These are phyloP conservation scores for Zosterops pallidus DNA, from an alignment of 2,113 vertebrate species.

Conservation along the genomic window DNA sequence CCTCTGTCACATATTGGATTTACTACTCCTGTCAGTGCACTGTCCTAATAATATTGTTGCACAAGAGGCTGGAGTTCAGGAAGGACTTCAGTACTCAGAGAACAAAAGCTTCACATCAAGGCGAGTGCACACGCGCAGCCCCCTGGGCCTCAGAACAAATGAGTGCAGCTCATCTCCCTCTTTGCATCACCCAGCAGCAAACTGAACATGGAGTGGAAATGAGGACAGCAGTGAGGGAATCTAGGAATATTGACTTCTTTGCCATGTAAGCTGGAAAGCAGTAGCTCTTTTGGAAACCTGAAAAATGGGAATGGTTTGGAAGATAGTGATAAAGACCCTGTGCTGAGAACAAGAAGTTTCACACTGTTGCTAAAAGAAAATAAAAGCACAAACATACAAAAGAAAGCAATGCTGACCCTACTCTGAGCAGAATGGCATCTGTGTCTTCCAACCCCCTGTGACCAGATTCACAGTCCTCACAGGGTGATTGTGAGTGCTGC, in stretches of 20 bases:
- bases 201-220: constrained; percentile 32
- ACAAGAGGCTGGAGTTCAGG: background rate
- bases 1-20: background rate
- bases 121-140: fast-evolving
- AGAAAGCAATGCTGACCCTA: background rate
- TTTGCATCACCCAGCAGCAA: constrained; percentile 10
- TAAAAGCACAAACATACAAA: background rate
- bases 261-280: background rate
- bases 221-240: constrained; percentile 13
- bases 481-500: fast-evolving
- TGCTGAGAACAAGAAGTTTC: background rate
- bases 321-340: background rate
- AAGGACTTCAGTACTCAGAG: background rate
- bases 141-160: background rate
- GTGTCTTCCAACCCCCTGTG: background rate
- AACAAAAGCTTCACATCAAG: constrained; percentile 22
- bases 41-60: background rate
- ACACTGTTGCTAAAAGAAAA: background rate
- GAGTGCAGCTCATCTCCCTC: background rate
- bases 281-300: background rate
- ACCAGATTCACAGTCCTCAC: background rate
- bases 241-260: background rate
- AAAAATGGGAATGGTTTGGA: background rate
- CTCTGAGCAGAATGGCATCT: background rate
- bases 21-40: background rate